Evolutionary conservation across 2,113 vertebrate genomes (phyloP).

Genomic region (Lipophrys pholis): DNA sequence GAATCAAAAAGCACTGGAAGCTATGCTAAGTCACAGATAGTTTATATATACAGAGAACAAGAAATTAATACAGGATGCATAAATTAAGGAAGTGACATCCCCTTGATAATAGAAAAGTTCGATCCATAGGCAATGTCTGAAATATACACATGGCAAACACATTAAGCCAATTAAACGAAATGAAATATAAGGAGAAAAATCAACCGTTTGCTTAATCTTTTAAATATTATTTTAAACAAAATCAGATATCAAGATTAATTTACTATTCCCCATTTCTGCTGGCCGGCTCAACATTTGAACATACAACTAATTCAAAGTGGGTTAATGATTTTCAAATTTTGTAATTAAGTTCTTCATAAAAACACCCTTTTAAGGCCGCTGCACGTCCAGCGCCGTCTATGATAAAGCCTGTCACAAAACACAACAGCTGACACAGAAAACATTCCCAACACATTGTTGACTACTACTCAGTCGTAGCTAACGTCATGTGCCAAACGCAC

Average conservation of each 20-base stretch:
- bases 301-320: slow-evolving; percentile 5
- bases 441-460: slow-evolving; percentile 30
- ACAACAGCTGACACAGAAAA: slow-evolving; percentile 28
- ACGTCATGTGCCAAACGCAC: slow-evolving; percentile 11
- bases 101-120: not conserved
- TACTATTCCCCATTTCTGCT: slow-evolving; percentile 5
- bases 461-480: not conserved
- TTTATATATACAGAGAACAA: no score
- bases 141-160: slow-evolving; percentile 66
- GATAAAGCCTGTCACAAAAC: slow-evolving; percentile 16
- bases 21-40: no score
- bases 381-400: not conserved
- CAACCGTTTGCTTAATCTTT: not conserved
- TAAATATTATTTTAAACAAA: slow-evolving; percentile 13
- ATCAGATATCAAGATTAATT: not conserved
- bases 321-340: not conserved
- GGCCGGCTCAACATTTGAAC: slow-evolving; percentile 10
- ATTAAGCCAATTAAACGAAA: slow-evolving; percentile 12
- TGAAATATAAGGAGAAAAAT: slow-evolving; percentile 15
- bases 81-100: no score
- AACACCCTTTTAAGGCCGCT: slow-evolving; percentile 16
- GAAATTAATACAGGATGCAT: no score
- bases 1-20: no score
- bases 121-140: slow-evolving; percentile 58
- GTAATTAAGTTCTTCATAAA: slow-evolving; percentile 2